These are phyloP conservation scores for Antigone vipio DNA, from an alignment of 2,113 vertebrate species.

Conservation along the genomic window DNA sequence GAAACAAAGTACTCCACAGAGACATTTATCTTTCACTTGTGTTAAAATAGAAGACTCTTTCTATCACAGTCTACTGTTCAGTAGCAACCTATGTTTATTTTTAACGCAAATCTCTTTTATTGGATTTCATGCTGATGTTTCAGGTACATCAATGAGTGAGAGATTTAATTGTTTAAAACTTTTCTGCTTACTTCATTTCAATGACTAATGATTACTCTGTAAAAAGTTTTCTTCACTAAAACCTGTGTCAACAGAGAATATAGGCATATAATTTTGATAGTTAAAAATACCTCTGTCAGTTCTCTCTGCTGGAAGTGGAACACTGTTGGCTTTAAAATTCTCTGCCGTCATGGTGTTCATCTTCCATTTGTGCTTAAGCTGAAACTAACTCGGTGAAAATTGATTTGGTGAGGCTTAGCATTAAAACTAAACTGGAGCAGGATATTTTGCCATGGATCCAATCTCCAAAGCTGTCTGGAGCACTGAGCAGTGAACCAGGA, in stretches of 20 bases:
- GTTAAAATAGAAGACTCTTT: background rate
- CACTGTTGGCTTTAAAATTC: background rate
- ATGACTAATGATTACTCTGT: background rate
- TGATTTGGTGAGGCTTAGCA: background rate
- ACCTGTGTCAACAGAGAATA: background rate
- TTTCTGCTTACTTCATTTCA: background rate
- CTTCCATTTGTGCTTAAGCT: background rate
- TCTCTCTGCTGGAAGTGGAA: background rate
- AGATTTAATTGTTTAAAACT: background rate
- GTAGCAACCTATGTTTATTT: background rate
- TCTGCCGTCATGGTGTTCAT: too few species aligned
- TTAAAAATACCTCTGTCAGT: background rate
- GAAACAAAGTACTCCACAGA: background rate
- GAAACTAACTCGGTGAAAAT: background rate
- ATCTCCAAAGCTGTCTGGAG: background rate
- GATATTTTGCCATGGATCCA: fast-evolving
- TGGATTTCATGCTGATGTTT: background rate
- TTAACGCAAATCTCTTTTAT: background rate
- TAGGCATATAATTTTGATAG: background rate
- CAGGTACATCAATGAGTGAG: background rate
- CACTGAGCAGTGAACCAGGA: background rate
- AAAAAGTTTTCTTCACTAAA: background rate
- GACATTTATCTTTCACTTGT: background rate
- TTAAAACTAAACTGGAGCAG: background rate
- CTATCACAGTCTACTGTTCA: background rate